Evolutionary conservation across 2,888 invertebrate genomes (phyloP).

Genomic region (Yponomeuta evonymella): DNA sequence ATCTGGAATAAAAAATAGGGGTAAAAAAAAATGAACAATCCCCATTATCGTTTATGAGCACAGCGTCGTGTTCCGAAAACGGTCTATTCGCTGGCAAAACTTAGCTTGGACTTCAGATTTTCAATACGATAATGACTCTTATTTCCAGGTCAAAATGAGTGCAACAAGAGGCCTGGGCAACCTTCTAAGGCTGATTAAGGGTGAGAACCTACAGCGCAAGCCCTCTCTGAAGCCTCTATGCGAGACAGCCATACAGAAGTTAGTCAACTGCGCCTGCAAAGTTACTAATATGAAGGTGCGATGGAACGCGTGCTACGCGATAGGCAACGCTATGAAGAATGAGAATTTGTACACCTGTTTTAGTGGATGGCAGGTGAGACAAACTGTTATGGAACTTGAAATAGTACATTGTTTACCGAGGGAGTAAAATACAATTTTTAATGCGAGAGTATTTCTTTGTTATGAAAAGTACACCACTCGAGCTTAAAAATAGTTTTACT

Average conservation of each 20-base stretch:
- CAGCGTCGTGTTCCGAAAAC: too few relatives aligned
- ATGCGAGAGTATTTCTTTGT: too few relatives aligned
- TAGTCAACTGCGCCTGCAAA: slow-evolving; percentile 81
- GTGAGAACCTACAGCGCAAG: slow-evolving; percentile 61
- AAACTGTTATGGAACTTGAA: not conserved
- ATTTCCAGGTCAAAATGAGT: slow-evolving; percentile 78
- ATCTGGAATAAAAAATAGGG: too few relatives aligned
- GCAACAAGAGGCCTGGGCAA: slow-evolving; percentile 89
- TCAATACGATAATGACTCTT: too few relatives aligned
- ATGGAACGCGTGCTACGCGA: slow-evolving; percentile 94
- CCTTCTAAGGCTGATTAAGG: slow-evolving; percentile 79
- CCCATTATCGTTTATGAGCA: too few relatives aligned
- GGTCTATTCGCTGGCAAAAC: too few relatives aligned
- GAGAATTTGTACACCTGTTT: slow-evolving; percentile 61
- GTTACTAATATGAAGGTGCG: slow-evolving; percentile 90
- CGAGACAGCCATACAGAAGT: slow-evolving; percentile 77
- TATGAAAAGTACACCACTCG: too few relatives aligned
- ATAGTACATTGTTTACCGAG: too few relatives aligned
- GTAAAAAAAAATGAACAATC: too few relatives aligned
- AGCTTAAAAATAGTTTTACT: too few relatives aligned
- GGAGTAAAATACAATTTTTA: too few relatives aligned
- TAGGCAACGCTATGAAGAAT: slow-evolving; percentile 86
- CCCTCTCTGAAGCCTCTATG: slow-evolving; percentile 70
- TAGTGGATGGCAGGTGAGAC: slow-evolving; percentile 72
- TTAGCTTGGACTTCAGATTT: too few relatives aligned